Base-by-base conservation (phyloP, 2,888 invertebrate genomes). In the Lasioglossum calceatum region DNA sequence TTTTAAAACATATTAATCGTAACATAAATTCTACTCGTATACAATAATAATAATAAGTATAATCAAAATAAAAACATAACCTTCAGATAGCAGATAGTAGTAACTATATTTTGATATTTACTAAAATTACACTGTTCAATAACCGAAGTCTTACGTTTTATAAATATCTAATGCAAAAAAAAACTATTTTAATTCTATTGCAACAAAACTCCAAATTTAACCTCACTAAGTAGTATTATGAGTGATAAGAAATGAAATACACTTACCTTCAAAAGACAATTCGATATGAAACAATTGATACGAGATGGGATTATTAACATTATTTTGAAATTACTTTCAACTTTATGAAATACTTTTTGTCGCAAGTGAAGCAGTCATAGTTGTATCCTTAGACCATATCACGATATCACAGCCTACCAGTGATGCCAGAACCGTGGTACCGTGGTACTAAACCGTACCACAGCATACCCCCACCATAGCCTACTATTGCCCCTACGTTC, bases 181-280 rank as follows among this genome's bases (percentile, higher is more conserved):
- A 1, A 39, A 54, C n/a, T 0, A 14, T 75, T 36, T 36, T 0
- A 5, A 74, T 14, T 58, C 23, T 23, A 76, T 61, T 23, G 10
- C 5, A n/a, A 19, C 8, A 10, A 4, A 58, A 39, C 12, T 44
- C 23, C 0, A 5, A 71, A 85, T 36, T 19, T 79, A 72, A 85
- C 79, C 79, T 76, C 23, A 71, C 32, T 71, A 32, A 23, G 44
- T 8, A 23, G 12, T 36, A 39, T 36, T 70, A 39, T 39, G 23
- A 4, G 8, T 39, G 16, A 19, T 39, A 1, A 19, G 14, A 7
- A 32, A 10, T 47, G 7, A 27, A 72, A n/a, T 27, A 23, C 7
- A 76, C 39, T 79, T 71, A 79, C 85, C 42, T 42, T 61, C 12
- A 44, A 23, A 54, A 64, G 27, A n/a, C 16, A 71, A 85, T 23